Evolutionary conservation across 2,888 invertebrate species (phyloP), one percentile per base, ranked within the genome.

Genomic region (Plusia festucae): DNA sequence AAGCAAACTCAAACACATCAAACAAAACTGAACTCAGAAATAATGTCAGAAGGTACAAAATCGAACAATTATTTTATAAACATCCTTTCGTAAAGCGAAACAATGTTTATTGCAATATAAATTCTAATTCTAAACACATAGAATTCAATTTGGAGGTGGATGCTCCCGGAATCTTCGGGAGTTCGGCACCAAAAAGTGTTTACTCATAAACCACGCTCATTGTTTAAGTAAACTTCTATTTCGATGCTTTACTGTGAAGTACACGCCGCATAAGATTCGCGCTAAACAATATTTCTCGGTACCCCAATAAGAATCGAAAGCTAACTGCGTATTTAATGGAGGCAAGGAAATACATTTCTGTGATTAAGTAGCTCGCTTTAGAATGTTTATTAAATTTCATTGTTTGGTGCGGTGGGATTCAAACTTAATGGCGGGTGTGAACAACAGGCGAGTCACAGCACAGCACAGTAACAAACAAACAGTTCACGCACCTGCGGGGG

Each of bases 151-250:
- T 87, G 53, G 69, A 68, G 65, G 66, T 60, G 49, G 22, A 40
- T 68, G 64, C 56, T 68, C 72, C 65, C 81, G 79, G 81, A 87
- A 79, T 90, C 83, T 89, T 88, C 88, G 83, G 87, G 82, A 87
- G 85, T 83, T 80, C 85, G 82, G 82, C 78, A 84, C 85, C 82
- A 80, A 86, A 90, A 89, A 88, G 78, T 95, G 94, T 95, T 94
- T 95, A 94, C 90, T 81, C 86, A 83, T 94, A 91, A 91, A 94
- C 93, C 95, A 94, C 94, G 93, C 87, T 86, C 93, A 89, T 91
- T 94, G 94, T 94, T 93, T 94, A 86, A 91, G 87, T 88, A 90
- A 89, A 91, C 88, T 92, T 93, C 94, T 94, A 95, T 95, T 95
- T 94, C 86, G 87, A 94, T 88, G 89, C 87, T 85, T 92, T 93